These are phyloP conservation scores for Keiferia lycopersicella DNA, from an alignment of 2,888 invertebrate genomes.

Conservation along the genomic window DNA sequence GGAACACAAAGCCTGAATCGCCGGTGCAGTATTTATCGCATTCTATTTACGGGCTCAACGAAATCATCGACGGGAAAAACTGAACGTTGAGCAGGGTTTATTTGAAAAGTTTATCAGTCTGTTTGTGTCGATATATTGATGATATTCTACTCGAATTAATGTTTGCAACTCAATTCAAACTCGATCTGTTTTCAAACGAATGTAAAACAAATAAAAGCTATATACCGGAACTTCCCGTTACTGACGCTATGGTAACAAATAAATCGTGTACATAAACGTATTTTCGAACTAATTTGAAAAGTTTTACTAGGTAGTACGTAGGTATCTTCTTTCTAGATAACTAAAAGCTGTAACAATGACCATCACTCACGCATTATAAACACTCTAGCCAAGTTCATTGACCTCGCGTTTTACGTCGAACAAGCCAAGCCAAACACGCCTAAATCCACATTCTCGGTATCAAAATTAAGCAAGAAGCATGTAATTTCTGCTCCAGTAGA, in stretches of 20 bases:
- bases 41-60: constrained; percentile 38
- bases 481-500: constrained; percentile 17
- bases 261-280: constrained; percentile 45
- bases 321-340: constrained; percentile 38
- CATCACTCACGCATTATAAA: constrained; percentile 41
- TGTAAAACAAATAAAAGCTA: neutral
- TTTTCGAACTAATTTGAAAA: constrained; percentile 37
- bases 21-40: constrained; percentile 41
- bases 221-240: constrained; percentile 31
- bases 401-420: constrained; percentile 30
- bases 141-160: neutral
- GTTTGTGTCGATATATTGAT: neutral
- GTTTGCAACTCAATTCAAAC: constrained; percentile 12
- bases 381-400: constrained; percentile 28
- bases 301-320: constrained; percentile 33
- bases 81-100: neutral
- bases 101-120: constrained; percentile 9
- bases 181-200: constrained; percentile 4
- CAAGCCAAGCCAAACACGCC: constrained; percentile 14
- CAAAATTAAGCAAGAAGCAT: constrained; percentile 2
- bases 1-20: constrained; percentile 31
- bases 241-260: constrained; percentile 43
- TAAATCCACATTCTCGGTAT: constrained; percentile 24
- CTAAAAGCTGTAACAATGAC: constrained; percentile 35
- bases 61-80: constrained; percentile 27